A percentile compares a stretch with the other conserved stretches of the same genome.
These are phyloP conservation scores for Epizoanthus ramosus DNA, from an alignment of 92 coral and sea anemone genomes.

Conservation along the genomic window DNA sequence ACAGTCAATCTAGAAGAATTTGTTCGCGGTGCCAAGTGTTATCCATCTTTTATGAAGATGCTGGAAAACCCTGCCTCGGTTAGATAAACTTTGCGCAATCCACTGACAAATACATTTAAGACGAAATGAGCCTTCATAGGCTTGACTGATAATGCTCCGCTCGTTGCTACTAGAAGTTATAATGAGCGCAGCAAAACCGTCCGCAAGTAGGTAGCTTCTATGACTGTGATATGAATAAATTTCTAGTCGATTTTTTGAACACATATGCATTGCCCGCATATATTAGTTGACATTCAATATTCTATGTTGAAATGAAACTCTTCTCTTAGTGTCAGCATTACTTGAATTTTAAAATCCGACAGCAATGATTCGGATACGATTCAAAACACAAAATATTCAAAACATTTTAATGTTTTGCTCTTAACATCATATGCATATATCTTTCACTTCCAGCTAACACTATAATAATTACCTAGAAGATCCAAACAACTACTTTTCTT, in stretches of 20 bases:
- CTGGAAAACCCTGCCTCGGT: conserved; percentile 84
- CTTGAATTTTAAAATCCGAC: not conserved
- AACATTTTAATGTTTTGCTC: conserved; percentile 3
- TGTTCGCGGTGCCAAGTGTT: conserved; percentile 94
- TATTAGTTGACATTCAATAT: conserved; percentile 10
- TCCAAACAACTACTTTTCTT: not conserved
- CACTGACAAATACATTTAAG: not conserved
- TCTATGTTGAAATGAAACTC: not conserved
- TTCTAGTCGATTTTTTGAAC: conserved; percentile 23
- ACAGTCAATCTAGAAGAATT: conserved; percentile 88
- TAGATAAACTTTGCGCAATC: conserved; percentile 43
- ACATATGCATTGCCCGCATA: conserved; percentile 14
- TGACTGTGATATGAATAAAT: not conserved
- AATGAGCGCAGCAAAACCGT: not conserved
- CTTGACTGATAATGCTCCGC: not conserved
- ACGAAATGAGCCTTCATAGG: not conserved
- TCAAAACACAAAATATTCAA: conserved; percentile 25
- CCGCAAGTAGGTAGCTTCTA: not conserved
- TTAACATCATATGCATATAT: not conserved
- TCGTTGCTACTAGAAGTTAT: conserved; percentile 8
- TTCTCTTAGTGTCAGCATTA: not conserved
- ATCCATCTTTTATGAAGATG: conserved; percentile 97
- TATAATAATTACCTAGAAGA: not conserved
- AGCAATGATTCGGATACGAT: not conserved
- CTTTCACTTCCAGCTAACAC: not conserved